phyloP scores from a whole-genome alignment of 2,113 vertebrate genomes.

The Porphyrio hochstetteri region DNA sequence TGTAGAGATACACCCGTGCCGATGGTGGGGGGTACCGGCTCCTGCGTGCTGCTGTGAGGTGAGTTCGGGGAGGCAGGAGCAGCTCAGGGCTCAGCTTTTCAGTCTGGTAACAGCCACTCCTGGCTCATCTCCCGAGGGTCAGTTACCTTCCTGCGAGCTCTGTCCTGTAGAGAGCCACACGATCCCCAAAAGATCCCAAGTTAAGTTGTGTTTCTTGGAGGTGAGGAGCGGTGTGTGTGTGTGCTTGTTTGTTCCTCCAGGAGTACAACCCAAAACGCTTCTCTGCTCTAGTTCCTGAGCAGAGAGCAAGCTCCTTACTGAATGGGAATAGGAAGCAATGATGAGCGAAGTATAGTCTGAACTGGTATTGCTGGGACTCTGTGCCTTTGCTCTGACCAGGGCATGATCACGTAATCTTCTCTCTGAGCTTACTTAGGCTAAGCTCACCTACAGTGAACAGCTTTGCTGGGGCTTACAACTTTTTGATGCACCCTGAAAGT shows the following conservation, averaged over 20 bases:
- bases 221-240: background rate
- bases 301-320: background rate
- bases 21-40: background rate
- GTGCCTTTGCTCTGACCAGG: constrained; percentile 78
- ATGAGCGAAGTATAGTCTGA: constrained; percentile 82
- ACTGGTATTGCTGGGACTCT: constrained; percentile 76
- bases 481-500: background rate
- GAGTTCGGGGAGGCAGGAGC: background rate
- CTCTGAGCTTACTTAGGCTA: constrained; percentile 75
- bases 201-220: background rate
- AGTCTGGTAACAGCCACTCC: background rate
- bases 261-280: background rate
- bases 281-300: background rate
- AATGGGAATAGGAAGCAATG: constrained; percentile 51
- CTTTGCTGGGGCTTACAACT: background rate
- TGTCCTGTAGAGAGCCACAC: background rate
- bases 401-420: constrained; percentile 81
- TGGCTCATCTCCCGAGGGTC: background rate
- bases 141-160: background rate
- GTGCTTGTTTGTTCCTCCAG: too few relatives aligned
- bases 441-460: background rate
- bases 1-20: rapidly evolving
- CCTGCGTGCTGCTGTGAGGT: background rate
- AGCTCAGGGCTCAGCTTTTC: background rate
- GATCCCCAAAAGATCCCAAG: background rate